Evolutionary conservation across 2,888 invertebrate genomes (phyloP), one percentile per base, ranked within the genome.

Genomic region (Abscondita cerata): DNA sequence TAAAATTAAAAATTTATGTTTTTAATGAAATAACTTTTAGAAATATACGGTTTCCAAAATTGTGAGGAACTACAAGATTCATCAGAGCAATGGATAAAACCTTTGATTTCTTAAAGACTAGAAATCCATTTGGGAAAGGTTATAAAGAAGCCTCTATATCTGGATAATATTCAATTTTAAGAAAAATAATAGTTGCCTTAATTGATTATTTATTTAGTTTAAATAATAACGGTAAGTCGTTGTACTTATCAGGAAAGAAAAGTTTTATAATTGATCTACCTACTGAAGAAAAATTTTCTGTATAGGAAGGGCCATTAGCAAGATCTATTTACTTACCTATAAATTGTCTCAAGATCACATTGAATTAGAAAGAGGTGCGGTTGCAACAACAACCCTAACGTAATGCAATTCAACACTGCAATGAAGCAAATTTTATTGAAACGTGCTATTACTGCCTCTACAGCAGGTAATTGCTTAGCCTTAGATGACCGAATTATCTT

Each of bases 51-150:
- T n/a, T n/a, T n/a, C n/a, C n/a, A n/a, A n/a, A n/a, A n/a, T n/a
- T n/a, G n/a, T n/a, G n/a, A n/a, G n/a, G n/a, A n/a, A n/a, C n/a
- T n/a, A n/a, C n/a, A n/a, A n/a, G n/a, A n/a, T n/a, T n/a, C n/a
- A n/a, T n/a, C n/a, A n/a, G n/a, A n/a, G n/a, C n/a, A n/a, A n/a
- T n/a, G n/a, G n/a, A n/a, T n/a, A n/a, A n/a, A n/a, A n/a, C n/a
- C n/a, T 50, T 50, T 34, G 15, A 50, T 34, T 50, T 34, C 5
- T 50, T 15, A 34, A 50, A 50, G 4, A 16, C 34, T 8, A 20
- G 48, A 12, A 48, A 31, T 20, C 48, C 18, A 2, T 44, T 16
- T 8, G 44, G 6, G 12, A 48, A 48, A 12, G 31, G 31, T 4
- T 20, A 31, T 31, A 33, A 50, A 34, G n/a, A 48, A 25, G 2